phyloP scores from a whole-genome alignment of 2,797 vertebrate genomes.

The Epinephelus awoara region DNA sequence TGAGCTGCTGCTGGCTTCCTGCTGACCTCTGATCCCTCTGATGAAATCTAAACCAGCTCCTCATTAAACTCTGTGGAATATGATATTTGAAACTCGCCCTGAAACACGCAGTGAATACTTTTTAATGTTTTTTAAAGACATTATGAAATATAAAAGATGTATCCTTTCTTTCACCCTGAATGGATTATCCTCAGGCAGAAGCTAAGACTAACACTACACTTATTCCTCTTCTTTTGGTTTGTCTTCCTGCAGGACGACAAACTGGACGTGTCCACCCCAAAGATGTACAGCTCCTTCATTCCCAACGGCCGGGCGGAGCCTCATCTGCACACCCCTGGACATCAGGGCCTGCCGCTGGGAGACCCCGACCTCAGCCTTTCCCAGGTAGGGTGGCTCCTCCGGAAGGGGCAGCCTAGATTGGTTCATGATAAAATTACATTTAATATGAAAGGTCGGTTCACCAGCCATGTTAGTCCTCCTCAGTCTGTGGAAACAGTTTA shows the following conservation, averaged over 20 bases:
- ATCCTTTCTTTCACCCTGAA: neutral
- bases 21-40: constrained; percentile 41
- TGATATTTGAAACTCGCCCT: neutral
- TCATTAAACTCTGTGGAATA: neutral
- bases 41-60: constrained; percentile 5
- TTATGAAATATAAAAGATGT: neutral
- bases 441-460: no score
- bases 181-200: neutral
- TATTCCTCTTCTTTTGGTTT: neutral
- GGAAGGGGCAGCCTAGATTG: no score
- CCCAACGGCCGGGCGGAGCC: constrained; percentile 67
- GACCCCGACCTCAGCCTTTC: constrained; percentile 79
- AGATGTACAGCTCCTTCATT: constrained; percentile 86
- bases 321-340: constrained; percentile 52
- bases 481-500: no score
- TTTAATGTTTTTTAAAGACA: neutral
- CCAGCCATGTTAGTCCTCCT: no score
- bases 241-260: constrained; percentile 74
- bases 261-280: constrained; percentile 71
- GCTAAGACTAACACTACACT: no score
- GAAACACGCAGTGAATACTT: neutral
- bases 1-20: constrained; percentile 22
- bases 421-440: no score
- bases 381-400: constrained; percentile 59
- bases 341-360: constrained; percentile 55